phyloP scores from a whole-genome alignment of 2,797 vertebrate genomes.

The Spea hammondii region DNA sequence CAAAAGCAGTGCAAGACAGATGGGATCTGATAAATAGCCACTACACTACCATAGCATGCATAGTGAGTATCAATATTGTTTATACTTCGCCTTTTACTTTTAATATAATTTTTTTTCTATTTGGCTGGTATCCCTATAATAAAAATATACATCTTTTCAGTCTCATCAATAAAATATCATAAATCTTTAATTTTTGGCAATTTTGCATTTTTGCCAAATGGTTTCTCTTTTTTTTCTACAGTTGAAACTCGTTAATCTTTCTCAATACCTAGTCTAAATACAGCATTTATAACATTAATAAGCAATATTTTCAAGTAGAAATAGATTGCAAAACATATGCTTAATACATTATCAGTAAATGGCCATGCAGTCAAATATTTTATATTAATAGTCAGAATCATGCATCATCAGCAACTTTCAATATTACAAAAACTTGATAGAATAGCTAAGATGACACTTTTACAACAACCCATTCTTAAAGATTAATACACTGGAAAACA shows the following conservation, averaged over 20 bases:
- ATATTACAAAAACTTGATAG: not conserved
- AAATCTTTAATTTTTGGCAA: slow-evolving; percentile 72
- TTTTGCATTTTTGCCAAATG: slow-evolving; percentile 62
- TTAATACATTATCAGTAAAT: slow-evolving; percentile 7
- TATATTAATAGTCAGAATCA: not conserved
- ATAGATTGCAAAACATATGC: slow-evolving; percentile 7
- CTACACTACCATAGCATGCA: slow-evolving; percentile 48
- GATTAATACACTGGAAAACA: too few relatives aligned
- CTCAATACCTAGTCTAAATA: slow-evolving; percentile 71
- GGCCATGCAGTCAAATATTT: not conserved
- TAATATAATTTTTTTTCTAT: slow-evolving; percentile 61
- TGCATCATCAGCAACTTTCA: not conserved
- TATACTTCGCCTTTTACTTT: slow-evolving; percentile 52
- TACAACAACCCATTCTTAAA: too few relatives aligned
- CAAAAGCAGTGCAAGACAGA: slow-evolving; percentile 54
- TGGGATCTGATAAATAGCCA: slow-evolving; percentile 62
- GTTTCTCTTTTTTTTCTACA: slow-evolving; percentile 70
- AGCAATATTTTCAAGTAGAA: not conserved
- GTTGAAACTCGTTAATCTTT: slow-evolving; percentile 75
- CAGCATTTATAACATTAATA: slow-evolving; percentile 69
- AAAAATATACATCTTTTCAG: slow-evolving; percentile 64
- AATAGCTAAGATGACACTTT: not conserved
- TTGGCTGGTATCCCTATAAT: slow-evolving; percentile 61
- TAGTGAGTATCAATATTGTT: slow-evolving; percentile 52
- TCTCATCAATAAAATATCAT: slow-evolving; percentile 68